Percentiles rank a stretch among this genome's conserved stretches.
Evolutionary conservation across 2,888 invertebrate genomes (phyloP).

Genomic region (Lycocerus yunnanus): DNA sequence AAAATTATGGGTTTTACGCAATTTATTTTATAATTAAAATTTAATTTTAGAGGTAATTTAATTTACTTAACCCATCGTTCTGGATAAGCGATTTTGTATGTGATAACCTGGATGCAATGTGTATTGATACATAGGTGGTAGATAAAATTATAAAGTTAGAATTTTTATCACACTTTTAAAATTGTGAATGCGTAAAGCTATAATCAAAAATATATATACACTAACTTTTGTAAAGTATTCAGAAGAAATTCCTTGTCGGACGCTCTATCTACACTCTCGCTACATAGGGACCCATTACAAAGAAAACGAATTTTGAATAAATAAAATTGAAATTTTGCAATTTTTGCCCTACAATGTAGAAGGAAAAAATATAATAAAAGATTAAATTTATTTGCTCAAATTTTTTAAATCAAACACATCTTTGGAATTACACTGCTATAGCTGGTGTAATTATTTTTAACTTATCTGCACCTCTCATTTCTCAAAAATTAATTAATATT

Average conservation of each 20-base stretch:
- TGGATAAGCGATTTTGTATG: background rate
- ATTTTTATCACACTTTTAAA: background rate
- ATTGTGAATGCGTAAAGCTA: background rate
- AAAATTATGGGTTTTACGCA: background rate
- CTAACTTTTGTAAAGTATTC: background rate
- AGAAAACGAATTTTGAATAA: slow-evolving; percentile 16
- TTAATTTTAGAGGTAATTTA: background rate
- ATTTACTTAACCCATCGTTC: background rate
- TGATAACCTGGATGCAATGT: background rate
- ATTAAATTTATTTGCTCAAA: background rate
- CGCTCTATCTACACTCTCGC: slow-evolving; percentile 5
- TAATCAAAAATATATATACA: background rate
- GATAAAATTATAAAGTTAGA: background rate
- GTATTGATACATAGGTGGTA: too few species aligned
- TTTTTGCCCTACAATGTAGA: background rate
- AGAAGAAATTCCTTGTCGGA: background rate
- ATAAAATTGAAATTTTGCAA: slow-evolving; percentile 6
- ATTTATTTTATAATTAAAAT: background rate
- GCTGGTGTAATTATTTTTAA: background rate
- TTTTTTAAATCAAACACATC: background rate
- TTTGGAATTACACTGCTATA: background rate
- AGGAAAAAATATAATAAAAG: background rate
- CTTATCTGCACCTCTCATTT: background rate
- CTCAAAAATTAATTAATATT: background rate
- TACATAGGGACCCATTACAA: slow-evolving; percentile 17